Base-by-base conservation (phyloP, 2,888 invertebrate species). In the Dicycla oo region DNA sequence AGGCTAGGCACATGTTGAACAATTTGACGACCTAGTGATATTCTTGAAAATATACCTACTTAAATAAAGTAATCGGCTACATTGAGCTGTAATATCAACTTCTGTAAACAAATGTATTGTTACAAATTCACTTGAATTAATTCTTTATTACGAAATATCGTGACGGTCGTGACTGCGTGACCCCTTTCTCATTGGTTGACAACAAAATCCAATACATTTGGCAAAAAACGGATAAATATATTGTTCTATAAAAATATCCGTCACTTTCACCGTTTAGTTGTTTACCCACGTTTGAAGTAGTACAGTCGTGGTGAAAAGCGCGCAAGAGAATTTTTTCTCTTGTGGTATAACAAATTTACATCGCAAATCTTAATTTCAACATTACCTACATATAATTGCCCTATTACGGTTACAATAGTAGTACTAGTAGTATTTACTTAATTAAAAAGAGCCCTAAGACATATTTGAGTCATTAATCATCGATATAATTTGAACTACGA, bases 251-350 rank as follows among this genome's bases (percentile, higher is more conserved):
- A 70, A 53, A 75, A 75, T 70, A 70, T 62, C 54, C 34, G 47
- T 65, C 75, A 73, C 82, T 86, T 80, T 85, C 68, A 38, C 58
- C 75, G 56, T 63, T 73, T 61, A 77, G 47, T 64, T 81, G 65
- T 70, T 78, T 70, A 73, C 64, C 43, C 45, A 63, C 45, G 64
- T 64, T 65, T 26, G n/a, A 40, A 51, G n/a, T 72, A 49, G 34
- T 69, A 86, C 75, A 76, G 49, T 76, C 63, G 60, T 10, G 23
- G 7, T 3, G 38, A 70, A 69, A 72, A 77, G 60, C 5, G 61
- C 3, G 49, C 1, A 10, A 10, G 7, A 7, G 20, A 60, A 45
- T 53, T 10, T 26, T 23, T 40, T 20, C 13, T 43, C 13, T 23
- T 23, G 15, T 51, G 13, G 7, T 13, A 20, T 15, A 3, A 13